These are phyloP conservation scores for Gobius niger DNA, from an alignment of 2,113 vertebrate species.

Conservation along the genomic window DNA sequence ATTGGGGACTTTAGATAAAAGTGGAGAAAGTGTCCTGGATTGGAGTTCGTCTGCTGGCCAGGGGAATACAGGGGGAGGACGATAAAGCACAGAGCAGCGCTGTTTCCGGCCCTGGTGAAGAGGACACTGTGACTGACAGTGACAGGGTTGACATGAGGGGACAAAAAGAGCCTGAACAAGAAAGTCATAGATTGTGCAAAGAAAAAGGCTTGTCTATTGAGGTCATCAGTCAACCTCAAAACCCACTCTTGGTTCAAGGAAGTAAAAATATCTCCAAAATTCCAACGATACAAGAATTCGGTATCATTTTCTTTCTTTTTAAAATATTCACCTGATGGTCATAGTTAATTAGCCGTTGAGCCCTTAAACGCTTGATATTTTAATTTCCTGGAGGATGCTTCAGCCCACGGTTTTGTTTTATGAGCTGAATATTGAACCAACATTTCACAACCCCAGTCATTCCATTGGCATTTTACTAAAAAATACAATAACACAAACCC, in stretches of 20 bases:
- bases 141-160: background rate
- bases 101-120: background rate
- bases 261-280: too few relatives aligned
- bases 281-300: too few relatives aligned
- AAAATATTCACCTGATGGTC: background rate
- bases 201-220: background rate
- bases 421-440: too few relatives aligned
- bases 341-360: background rate
- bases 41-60: background rate
- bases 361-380: background rate
- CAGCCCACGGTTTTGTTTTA: too few relatives aligned
- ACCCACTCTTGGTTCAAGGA: too few relatives aligned
- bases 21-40: background rate
- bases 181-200: background rate
- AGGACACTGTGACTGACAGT: background rate
- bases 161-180: too few relatives aligned
- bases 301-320: too few relatives aligned
- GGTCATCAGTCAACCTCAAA: too few relatives aligned
- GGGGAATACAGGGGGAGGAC: background rate
- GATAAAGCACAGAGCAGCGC: background rate
- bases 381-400: background rate
- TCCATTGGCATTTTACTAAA: too few relatives aligned
- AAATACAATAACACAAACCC: too few relatives aligned
- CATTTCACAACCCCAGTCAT: too few relatives aligned
- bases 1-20: slow-evolving; percentile 8